Conservation (phyloP, 2,113 vertebrate species). For the Gulo gulo region DNA sequence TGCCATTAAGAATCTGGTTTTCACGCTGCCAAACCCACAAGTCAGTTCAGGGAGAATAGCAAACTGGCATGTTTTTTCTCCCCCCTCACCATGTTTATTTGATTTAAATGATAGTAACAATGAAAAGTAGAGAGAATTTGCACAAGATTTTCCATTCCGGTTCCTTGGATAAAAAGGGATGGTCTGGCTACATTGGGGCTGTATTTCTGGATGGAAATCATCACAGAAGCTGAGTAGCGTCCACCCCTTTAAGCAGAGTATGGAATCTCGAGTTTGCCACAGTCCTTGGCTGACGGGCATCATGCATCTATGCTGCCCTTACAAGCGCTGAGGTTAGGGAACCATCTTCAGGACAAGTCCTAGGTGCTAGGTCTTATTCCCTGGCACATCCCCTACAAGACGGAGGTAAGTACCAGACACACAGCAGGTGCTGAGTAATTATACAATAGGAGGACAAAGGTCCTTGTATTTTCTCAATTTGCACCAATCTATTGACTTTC, state of each 20-base stretch:
- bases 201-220: background rate
- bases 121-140: background rate
- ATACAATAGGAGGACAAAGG: background rate
- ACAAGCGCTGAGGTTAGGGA: background rate
- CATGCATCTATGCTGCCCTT: rapidly evolving
- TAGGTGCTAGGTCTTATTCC: background rate
- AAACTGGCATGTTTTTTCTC: background rate
- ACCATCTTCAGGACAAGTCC: background rate
- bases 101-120: background rate
- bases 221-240: rapidly evolving
- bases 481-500: background rate
- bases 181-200: background rate
- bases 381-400: rapidly evolving
- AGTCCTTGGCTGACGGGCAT: too few relatives aligned
- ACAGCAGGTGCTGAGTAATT: background rate
- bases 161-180: background rate
- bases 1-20: background rate
- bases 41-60: background rate
- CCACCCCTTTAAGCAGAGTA: rapidly evolving
- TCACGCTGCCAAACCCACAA: background rate
- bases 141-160: background rate
- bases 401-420: background rate
- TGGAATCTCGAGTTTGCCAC: rapidly evolving
- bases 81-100: background rate
- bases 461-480: background rate